A percentile compares a stretch with the other conserved stretches of the same genome.
Evolutionary conservation across 2,888 invertebrate genomes (phyloP).

Genomic region (Melieria crassipennis): DNA sequence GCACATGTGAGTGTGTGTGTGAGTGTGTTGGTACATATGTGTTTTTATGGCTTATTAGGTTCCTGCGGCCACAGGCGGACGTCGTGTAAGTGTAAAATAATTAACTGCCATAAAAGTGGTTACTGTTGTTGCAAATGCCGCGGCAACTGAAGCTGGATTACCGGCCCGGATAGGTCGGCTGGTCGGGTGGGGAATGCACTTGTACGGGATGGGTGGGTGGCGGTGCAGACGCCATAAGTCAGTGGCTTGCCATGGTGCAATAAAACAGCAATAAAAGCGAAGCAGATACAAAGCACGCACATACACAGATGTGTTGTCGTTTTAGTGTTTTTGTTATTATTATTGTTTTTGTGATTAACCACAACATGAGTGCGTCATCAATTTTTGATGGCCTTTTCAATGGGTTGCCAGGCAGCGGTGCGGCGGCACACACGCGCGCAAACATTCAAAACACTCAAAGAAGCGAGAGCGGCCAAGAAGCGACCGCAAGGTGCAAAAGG

Average conservation of each 20-base stretch:
- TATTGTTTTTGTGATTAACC: too few species aligned
- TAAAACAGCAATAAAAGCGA: conserved; percentile 31
- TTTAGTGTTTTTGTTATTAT: too few species aligned
- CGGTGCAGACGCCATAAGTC: not conserved
- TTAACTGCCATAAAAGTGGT: conserved; percentile 38
- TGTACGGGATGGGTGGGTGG: not conserved
- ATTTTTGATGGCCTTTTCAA: too few species aligned
- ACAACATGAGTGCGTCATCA: too few species aligned
- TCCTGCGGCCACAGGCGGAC: not conserved
- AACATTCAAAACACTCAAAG: too few species aligned
- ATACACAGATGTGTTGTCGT: not conserved
- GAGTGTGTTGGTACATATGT: not conserved
- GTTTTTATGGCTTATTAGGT: conserved; percentile 14
- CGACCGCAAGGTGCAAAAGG: too few species aligned
- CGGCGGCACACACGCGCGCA: too few species aligned
- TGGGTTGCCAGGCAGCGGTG: too few species aligned
- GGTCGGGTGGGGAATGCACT: not conserved
- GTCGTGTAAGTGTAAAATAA: conserved; percentile 36
- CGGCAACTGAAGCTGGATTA: not conserved
- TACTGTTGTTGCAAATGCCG: conserved; percentile 14
- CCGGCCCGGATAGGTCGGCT: not conserved
- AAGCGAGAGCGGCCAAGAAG: too few species aligned
- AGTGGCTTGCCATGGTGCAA: conserved; percentile 1
- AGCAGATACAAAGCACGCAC: conserved; percentile 10
- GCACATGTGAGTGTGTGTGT: not conserved